Evolutionary conservation across 2,888 invertebrate genomes (phyloP).

Genomic region (Meta bourneti): DNA sequence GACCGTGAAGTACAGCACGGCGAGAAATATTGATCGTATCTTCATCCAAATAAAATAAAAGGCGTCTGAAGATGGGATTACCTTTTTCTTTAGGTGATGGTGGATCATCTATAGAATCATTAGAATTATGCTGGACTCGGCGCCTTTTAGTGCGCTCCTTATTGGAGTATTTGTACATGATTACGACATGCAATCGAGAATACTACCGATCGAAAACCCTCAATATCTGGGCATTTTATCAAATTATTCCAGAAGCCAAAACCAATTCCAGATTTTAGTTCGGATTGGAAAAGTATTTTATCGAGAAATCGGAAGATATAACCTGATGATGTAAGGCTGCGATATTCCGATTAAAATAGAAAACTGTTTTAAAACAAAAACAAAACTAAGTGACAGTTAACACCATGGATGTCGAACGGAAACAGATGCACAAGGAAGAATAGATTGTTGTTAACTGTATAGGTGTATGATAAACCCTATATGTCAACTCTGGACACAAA

Average conservation of each 20-base stretch:
- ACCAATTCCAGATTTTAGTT: too few relatives aligned
- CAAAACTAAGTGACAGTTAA: constrained; percentile 1
- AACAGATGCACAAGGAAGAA: too few relatives aligned
- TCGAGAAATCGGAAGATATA: too few relatives aligned
- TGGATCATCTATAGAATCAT: background rate
- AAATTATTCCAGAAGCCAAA: too few relatives aligned
- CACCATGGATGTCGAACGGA: background rate
- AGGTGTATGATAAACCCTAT: too few relatives aligned
- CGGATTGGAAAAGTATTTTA: too few relatives aligned
- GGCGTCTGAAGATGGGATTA: background rate
- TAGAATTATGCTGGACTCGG: background rate
- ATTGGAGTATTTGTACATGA: background rate
- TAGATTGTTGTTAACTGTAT: too few relatives aligned
- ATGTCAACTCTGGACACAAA: too few relatives aligned
- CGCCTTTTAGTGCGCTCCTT: background rate
- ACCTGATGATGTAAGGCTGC: too few relatives aligned
- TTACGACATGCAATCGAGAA: background rate
- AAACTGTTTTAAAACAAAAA: background rate
- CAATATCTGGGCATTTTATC: too few relatives aligned
- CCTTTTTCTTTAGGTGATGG: background rate
- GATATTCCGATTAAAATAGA: too few relatives aligned
- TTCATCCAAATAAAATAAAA: background rate
- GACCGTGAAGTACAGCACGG: constrained; percentile 20
- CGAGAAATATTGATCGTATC: background rate
- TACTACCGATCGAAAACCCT: background rate